Conservation (phyloP, 2,797 vertebrate genomes). For the Petrocephalus sullivani region DNA sequence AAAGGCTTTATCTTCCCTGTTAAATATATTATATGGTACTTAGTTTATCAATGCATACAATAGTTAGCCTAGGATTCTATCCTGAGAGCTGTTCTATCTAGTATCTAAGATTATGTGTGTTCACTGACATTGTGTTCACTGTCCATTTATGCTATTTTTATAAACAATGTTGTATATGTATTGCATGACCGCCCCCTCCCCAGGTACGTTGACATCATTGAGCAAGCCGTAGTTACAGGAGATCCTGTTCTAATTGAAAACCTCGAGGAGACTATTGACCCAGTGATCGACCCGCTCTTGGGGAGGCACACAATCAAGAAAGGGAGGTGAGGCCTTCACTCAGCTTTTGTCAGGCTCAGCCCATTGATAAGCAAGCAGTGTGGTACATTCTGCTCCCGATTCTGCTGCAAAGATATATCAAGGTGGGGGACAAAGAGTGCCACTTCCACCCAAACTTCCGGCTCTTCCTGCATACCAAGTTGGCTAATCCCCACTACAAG, state of each 20-base stretch:
- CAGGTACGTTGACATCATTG: constrained; percentile 66
- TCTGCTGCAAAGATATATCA: constrained; percentile 58
- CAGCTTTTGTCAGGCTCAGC: neutral
- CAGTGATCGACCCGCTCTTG: constrained; percentile 65
- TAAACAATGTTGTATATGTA: neutral
- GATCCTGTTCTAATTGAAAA: constrained; percentile 69
- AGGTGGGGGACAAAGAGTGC: constrained; percentile 68
- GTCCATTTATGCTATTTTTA: neutral
- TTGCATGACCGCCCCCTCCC: neutral
- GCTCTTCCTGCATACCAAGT: constrained; percentile 66
- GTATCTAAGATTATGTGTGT: neutral
- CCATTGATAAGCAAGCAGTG: neutral
- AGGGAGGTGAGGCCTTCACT: constrained; percentile 54
- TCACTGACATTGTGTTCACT: neutral
- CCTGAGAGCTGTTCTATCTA: neutral
- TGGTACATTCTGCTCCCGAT: neutral
- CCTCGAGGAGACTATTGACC: constrained; percentile 66
- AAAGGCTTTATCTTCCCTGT: constrained; percentile 3
- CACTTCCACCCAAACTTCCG: constrained; percentile 65
- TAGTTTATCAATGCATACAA: neutral
- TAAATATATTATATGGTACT: neutral
- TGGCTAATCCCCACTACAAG: constrained; percentile 67
- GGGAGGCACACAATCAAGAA: constrained; percentile 70
- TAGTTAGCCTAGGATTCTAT: neutral
- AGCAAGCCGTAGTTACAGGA: constrained; percentile 64